Conservation (phyloP, 2,113 vertebrate genomes). For the Oncorhynchus mykiss region DNA sequence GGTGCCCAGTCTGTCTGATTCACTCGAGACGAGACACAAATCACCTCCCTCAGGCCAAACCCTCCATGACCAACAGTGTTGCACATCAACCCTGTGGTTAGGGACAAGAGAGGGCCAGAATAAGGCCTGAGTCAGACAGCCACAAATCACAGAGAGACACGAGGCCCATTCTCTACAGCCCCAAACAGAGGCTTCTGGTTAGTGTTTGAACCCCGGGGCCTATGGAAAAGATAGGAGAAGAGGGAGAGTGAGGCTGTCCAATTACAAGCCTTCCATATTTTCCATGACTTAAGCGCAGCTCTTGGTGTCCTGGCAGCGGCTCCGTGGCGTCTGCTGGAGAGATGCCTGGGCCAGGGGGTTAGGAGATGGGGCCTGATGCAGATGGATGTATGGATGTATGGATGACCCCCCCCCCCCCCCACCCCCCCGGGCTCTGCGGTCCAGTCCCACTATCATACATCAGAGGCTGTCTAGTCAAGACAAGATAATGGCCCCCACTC, state of each 20-base stretch:
- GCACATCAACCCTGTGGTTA: constrained; percentile 35
- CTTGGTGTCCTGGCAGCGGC: constrained; percentile 53
- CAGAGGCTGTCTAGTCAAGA: constrained; percentile 56
- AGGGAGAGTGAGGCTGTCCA: constrained; percentile 43
- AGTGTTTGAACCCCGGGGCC: constrained; percentile 40
- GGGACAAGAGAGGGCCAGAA: constrained; percentile 50
- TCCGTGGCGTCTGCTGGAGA: constrained; percentile 60
- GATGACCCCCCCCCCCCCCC: no score
- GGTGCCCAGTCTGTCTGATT: constrained; percentile 10
- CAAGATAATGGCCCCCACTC: constrained; percentile 34
- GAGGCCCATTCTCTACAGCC: background rate
- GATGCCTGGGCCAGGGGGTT: constrained; percentile 45
- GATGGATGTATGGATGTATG: constrained; percentile 45
- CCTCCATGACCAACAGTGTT: constrained; percentile 25
- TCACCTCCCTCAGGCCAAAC: constrained; percentile 5
- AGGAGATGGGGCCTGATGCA: constrained; percentile 48
- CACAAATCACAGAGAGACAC: constrained; percentile 47
- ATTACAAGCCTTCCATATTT: constrained; percentile 60
- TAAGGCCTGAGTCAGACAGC: constrained; percentile 44
- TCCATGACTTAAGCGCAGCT: constrained; percentile 68
- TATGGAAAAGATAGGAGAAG: constrained; percentile 21
- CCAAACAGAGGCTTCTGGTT: constrained; percentile 36
- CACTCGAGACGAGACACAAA: constrained; percentile 39
- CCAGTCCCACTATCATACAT: constrained; percentile 38
- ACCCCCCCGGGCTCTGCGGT: constrained; percentile 24